Evolutionary conservation across 2,797 vertebrate species (phyloP), one percentile per base, ranked within the genome.

Genomic region (Phalanger gymnotis): DNA sequence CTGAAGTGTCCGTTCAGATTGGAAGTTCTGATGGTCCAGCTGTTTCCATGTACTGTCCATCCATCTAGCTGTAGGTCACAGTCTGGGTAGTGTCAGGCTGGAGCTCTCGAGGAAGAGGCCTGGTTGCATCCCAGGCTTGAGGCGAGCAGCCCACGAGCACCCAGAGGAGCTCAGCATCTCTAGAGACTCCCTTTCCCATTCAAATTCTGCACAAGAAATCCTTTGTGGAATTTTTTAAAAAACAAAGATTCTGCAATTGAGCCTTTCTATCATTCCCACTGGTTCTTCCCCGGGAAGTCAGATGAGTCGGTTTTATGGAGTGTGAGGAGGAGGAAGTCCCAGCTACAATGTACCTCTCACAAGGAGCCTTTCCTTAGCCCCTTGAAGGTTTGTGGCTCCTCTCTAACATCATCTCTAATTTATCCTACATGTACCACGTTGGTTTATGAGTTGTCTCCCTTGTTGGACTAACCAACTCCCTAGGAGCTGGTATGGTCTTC

Each of bases 11-110:
- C 16, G 5, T 40, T 22, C 34, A n/a, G 5, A 16, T 5, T 5
- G 0, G 61, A n/a, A 14, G 34, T 16, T 34, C 58, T 1, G 0
- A 2, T 19, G 34, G 34, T 4, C 5, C 1, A 5, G 61, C n/a
- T 22, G 66, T 34, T 7, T 40, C 19, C 16, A 34, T 34, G n/a
- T 5, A n/a, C n/a, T 25, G 66, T 25, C 73, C 40, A 47, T 81
- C 73, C 40, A 47, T 22, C n/a, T 2, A 34, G 34, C 61, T 66
- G 61, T 11, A 27, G 31, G 61, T 57, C 27, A 28, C 28, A 9
- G 28, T 7, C 66, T 10, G 19, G 66, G n/a, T 14, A 47, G 40
- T 9, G 73, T 2, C 73, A 40, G 57, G 30, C 57, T 14, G 31
- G 30, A 4, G 30, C 31, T 34, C 58, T 61, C 31, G 5, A 19